Evolutionary conservation across 2,797 vertebrate genomes (phyloP), one percentile per base, ranked within the genome.

Genomic region (Gobionotothen gibberifrons): DNA sequence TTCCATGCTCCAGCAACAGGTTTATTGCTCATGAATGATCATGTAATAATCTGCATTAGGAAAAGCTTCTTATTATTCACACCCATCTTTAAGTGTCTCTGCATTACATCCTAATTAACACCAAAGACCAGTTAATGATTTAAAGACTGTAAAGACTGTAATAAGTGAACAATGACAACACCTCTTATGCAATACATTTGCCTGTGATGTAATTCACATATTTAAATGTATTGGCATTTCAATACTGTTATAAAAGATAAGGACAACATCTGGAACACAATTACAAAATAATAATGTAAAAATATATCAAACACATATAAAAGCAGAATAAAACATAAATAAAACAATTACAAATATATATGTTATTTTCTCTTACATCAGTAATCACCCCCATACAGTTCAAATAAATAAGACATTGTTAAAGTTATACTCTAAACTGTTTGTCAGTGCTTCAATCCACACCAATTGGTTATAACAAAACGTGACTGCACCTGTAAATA

Each of bases 51-150:
- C 71, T 86, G 82, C 85, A 77, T 57, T 39, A 60, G 53, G 58
- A 73, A 85, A 88, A 69, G 64, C 49, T 22, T 74, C 55, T 89
- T 78, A 84, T 84, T 89, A 86, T 88, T 82, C 82, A 85, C 74
- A 68, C 63, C 69, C 76, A 81, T 81, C 74, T 71, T 83, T 73
- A 73, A 90, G 89, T 84, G 86, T 86, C 79, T 80, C 55, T 85
- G 80, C 78, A 87, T 90, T 85, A 82, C 60, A 82, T 74, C 76
- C 76, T 74, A 80, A 90, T 93, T 88, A 90, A 86, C 79, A 84
- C 77, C 59, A 76, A 70, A 79, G 75, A 57, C 47, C 55, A 29
- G 85, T 76, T 87, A 85, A 91, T 89, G 75, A 58, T 51, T 66
- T 72, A 79, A 90, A 68, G 69, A 83, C 72, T 60, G 75, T 72